Conservation (phyloP, 2,797 vertebrate species). For the Perodicticus potto region DNA sequence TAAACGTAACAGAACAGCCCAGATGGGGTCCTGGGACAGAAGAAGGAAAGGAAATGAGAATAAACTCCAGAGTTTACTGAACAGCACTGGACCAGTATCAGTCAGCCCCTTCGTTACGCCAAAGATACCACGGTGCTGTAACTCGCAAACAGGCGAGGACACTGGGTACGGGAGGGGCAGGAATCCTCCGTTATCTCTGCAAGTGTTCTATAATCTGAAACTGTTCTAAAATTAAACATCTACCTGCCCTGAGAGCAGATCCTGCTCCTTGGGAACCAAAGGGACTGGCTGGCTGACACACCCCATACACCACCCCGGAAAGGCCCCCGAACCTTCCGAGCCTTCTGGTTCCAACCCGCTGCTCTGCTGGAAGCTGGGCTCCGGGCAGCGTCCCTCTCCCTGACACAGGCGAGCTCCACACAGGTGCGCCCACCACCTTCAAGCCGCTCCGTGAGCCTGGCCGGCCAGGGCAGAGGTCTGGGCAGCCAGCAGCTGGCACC, state of each 20-base stretch:
- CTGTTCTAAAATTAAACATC: neutral
- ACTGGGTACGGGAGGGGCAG: fast-evolving
- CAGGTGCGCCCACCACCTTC: neutral
- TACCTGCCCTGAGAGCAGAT: too few species aligned
- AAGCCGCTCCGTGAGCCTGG: neutral
- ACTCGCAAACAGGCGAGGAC: neutral
- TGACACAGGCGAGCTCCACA: too few species aligned
- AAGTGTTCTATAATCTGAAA: neutral
- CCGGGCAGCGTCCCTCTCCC: neutral
- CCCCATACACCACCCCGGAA: neutral
- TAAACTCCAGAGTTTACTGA: neutral
- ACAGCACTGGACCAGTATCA: fast-evolving
- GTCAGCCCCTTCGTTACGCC: neutral
- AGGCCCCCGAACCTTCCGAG: too few species aligned
- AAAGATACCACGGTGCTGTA: neutral
- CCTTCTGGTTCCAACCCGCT: neutral
- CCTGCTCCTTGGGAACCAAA: neutral
- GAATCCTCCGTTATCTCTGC: neutral
- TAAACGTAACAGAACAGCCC: neutral
- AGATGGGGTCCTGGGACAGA: neutral
- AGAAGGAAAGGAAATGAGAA: neutral
- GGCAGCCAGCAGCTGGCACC: neutral
- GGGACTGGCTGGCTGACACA: neutral
- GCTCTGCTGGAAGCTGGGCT: neutral
- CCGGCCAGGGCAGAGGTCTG: neutral